Evolutionary conservation across 1,140 invertebrate genomes (phyloP).

Genomic region (Drosophila orena): DNA sequence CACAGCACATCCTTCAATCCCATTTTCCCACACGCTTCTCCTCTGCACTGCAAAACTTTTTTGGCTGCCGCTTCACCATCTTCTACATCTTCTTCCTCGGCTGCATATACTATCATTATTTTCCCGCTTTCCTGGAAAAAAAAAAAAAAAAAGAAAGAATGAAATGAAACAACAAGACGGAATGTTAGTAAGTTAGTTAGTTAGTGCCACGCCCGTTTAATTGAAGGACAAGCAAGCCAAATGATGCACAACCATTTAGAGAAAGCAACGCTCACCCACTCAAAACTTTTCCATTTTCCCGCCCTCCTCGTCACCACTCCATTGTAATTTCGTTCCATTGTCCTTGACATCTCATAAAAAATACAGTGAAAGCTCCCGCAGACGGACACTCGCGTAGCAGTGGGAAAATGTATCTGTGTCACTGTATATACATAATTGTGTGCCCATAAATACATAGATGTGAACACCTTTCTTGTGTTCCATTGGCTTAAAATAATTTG

Average conservation of each 20-base stretch:
- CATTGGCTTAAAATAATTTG: too few relatives aligned
- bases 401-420: background rate
- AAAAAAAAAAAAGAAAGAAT: background rate
- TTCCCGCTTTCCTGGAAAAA: conserved; percentile 4
- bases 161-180: background rate
- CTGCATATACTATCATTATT: conserved; percentile 12
- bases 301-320: background rate
- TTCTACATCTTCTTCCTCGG: conserved; percentile 2
- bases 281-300: conserved; percentile 3
- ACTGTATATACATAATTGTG: background rate
- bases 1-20: conserved; percentile 8
- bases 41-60: conserved; percentile 39
- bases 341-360: conserved; percentile 28
- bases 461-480: background rate
- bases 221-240: conserved; percentile 39
- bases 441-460: background rate
- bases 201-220: conserved; percentile 44
- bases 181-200: conserved; percentile 17
- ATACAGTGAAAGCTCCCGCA: background rate
- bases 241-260: conserved; percentile 38
- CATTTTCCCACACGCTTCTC: conserved; percentile 6
- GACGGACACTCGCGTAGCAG: background rate
- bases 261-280: conserved; percentile 12
- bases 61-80: conserved; percentile 18
- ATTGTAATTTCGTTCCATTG: conserved; percentile 8